Evolutionary conservation across 92 coral and sea anemone species (phyloP), one percentile per base, ranked within the genome.

Genomic region (Scolanthus callimorphus): DNA sequence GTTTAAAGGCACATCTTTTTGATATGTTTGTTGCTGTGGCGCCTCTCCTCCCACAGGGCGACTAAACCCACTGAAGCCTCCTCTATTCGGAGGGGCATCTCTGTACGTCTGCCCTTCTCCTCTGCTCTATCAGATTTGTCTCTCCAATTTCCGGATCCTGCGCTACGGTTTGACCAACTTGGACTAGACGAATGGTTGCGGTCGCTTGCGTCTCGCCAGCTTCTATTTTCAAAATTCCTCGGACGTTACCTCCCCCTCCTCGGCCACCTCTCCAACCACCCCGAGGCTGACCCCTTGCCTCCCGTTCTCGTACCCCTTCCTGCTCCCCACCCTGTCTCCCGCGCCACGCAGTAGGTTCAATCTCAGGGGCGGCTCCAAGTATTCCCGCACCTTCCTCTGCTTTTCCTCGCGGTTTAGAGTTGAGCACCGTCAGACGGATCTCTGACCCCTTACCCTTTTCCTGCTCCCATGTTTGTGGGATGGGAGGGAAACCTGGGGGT

Each of bases 401-500:
- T 59, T 65, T 76, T 12, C 74, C 45, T 26, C 62, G 67, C 20
- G 63, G 49, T 60, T 62, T 82, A 29, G 73, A 58, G 53, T 67
- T 49, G 21, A 82, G 43, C 25, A 82, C 89, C 6, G 89, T 82
- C 67, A 81, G 48, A 20, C 63, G 59, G 49, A 82, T 52, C 38
- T 77, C 66, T 3, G 82, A 41, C 2, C 56, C 29, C 22, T 46
- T 46, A 9, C 52, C 52, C 22, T 46, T 9, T 6, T 19, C 52
- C 62, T 68, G 75, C 56, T 69, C 84, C 55, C 80, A 75, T 37
- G 72, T 81, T 8, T 77, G 81, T 50, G 84, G 76, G 2, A 73
- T 71, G 3, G 90, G 73, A n/a, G 85, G 53, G 28, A 78, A 65
- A 17, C 96, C 96, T 13, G 96, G 86, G 1, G 96, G 90, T 24